Percentiles rank a stretch among this genome's conserved stretches.
phyloP scores from a whole-genome alignment of 2,113 vertebrate species.

The Myiopsitta monachus region DNA sequence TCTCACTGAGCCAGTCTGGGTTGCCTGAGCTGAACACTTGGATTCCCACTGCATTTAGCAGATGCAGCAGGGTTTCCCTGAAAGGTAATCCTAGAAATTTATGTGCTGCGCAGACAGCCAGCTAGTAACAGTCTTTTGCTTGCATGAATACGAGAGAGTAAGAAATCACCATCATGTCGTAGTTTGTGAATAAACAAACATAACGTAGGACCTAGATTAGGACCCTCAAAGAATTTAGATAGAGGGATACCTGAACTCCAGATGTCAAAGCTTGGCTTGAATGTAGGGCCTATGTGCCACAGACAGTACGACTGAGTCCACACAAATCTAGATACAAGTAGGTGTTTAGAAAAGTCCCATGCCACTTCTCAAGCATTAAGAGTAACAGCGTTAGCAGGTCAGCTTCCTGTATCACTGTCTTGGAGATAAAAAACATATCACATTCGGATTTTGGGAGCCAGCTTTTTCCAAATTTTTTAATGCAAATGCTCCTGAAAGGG shows the following conservation, averaged over 20 bases:
- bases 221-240: neutral
- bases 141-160: neutral
- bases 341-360: neutral
- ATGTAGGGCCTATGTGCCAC: neutral
- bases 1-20: neutral
- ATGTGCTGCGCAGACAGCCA: neutral
- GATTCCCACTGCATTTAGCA: neutral
- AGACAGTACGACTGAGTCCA: accelerated
- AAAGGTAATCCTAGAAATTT: neutral
- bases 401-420: neutral
- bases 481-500: neutral
- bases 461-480: neutral
- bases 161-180: accelerated
- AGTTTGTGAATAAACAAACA: neutral
- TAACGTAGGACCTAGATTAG: neutral
- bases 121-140: neutral
- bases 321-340: neutral
- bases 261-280: neutral
- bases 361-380: neutral
- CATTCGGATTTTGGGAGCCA: neutral
- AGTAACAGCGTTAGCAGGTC: neutral
- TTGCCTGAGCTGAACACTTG: neutral
- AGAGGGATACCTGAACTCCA: neutral
- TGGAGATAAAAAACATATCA: neutral
- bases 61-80: neutral